A percentile compares a stretch with the other conserved stretches of the same genome.
Evolutionary conservation across 2,888 invertebrate genomes (phyloP).

Genomic region (Tipula vernalis): DNA sequence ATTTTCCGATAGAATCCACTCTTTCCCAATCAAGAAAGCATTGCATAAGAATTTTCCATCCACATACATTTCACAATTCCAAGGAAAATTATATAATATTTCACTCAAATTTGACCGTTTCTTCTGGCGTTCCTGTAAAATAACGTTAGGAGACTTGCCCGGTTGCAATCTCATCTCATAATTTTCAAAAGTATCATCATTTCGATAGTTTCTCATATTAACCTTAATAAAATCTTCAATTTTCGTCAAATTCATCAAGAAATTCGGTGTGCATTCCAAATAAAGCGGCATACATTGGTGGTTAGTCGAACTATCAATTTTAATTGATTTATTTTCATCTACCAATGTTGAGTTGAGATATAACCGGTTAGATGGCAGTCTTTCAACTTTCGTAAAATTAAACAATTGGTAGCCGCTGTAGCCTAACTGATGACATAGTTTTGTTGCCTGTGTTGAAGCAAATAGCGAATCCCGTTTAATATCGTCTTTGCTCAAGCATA

Average conservation of each 20-base stretch:
- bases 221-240: neutral
- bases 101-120: neutral
- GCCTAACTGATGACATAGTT: conserved; percentile 54
- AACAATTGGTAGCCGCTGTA: conserved; percentile 36
- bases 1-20: conserved; percentile 51
- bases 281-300: neutral
- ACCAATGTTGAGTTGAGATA: neutral
- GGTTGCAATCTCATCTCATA: neutral
- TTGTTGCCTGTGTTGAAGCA: conserved; percentile 35
- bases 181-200: neutral
- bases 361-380: conserved; percentile 13
- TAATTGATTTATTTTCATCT: neutral
- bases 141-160: conserved; percentile 17
- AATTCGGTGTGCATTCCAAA: neutral
- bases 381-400: conserved; percentile 21
- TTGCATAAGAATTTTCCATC: conserved; percentile 58
- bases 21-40: conserved; percentile 50
- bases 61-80: conserved; percentile 58
- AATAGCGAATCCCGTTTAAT: conserved; percentile 26
- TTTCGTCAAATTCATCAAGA: neutral
- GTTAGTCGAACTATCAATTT: neutral
- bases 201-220: neutral
- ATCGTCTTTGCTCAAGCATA: conserved; percentile 37
- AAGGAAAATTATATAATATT: conserved; percentile 43
- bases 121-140: neutral